These are phyloP conservation scores for Ibidorhyncha struthersii DNA, from an alignment of 2,113 vertebrate genomes.

Conservation along the genomic window DNA sequence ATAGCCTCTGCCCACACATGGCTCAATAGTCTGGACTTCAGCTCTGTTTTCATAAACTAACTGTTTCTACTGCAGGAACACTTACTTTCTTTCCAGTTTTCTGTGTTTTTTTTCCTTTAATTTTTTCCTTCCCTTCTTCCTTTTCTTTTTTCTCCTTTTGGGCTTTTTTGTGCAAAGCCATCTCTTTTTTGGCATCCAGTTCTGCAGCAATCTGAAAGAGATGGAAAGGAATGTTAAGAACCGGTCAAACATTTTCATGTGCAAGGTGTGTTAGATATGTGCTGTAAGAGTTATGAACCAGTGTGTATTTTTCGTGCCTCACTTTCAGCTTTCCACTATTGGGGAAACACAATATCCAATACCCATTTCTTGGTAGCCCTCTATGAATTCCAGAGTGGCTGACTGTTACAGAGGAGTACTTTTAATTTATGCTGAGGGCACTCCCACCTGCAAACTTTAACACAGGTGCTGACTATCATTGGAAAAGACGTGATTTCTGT, in stretches of 20 bases:
- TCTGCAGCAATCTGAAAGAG: constrained; percentile 81
- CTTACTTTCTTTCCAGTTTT: constrained; percentile 39
- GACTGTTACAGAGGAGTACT: neutral
- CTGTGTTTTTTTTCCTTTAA: neutral
- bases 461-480: neutral
- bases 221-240: neutral
- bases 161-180: constrained; percentile 47
- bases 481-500: neutral
- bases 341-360: neutral
- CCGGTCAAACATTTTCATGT: neutral
- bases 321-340: neutral
- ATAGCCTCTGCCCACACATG: neutral
- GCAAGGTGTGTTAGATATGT: neutral
- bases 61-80: neutral
- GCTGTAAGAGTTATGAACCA: neutral
- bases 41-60: neutral
- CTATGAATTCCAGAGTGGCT: neutral
- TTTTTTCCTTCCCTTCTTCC: constrained; percentile 10
- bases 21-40: neutral
- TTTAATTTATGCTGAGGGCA: neutral
- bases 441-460: neutral
- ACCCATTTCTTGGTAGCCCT: neutral
- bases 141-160: constrained; percentile 47
- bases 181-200: constrained; percentile 73
- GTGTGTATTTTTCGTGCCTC: neutral